phyloP scores from a whole-genome alignment of 2,888 invertebrate species.

The Spodoptera exigua region DNA sequence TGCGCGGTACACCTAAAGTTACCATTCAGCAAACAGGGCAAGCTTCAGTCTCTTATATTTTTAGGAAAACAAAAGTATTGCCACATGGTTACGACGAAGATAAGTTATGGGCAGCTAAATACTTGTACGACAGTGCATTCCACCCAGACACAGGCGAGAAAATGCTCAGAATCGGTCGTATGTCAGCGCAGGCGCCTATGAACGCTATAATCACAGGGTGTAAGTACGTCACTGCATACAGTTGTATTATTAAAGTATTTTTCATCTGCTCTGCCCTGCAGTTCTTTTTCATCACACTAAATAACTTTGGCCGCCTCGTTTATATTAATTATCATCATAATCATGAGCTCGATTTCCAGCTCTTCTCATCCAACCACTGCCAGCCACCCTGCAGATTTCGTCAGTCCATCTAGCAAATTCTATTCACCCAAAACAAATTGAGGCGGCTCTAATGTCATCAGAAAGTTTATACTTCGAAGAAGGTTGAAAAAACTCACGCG shows the following conservation, averaged over 20 bases:
- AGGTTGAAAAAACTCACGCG: not conserved
- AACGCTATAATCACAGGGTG: slow-evolving; percentile 98
- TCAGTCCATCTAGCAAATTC: no score
- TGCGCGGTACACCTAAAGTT: no score
- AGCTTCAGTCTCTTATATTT: no score
- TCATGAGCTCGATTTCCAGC: no score
- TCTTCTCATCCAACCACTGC: no score
- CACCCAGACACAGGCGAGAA: slow-evolving; percentile 99
- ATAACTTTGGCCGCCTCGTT: no score
- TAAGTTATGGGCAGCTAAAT: slow-evolving; percentile 97
- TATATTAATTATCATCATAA: no score
- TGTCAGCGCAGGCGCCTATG: slow-evolving; percentile 99
- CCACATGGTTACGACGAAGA: slow-evolving; percentile 92
- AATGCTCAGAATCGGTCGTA: slow-evolving; percentile 97
- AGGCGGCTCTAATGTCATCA: no score
- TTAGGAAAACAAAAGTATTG: slow-evolving; percentile 77
- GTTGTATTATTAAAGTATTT: not conserved
- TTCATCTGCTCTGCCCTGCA: not conserved
- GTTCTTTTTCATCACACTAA: not conserved
- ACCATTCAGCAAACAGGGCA: no score
- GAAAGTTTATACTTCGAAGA: no score
- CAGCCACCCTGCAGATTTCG: no score
- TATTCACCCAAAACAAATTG: no score
- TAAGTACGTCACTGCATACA: slow-evolving; percentile 62
- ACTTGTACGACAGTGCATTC: slow-evolving; percentile 98